These are phyloP conservation scores for Platalea minor DNA, from an alignment of 2,797 vertebrate genomes.

Conservation along the genomic window DNA sequence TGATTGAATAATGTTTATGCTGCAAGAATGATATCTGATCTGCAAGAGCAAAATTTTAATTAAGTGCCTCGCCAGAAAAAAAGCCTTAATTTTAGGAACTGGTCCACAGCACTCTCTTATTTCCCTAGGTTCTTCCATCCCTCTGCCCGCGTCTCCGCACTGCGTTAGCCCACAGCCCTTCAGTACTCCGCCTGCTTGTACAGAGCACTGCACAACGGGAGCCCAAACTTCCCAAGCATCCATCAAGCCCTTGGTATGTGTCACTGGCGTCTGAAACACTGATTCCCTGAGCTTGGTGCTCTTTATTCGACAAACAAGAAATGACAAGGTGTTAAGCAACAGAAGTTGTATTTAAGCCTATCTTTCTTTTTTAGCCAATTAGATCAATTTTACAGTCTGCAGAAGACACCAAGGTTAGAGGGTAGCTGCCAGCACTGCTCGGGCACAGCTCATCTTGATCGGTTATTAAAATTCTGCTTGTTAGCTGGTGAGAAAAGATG, in stretches of 20 bases:
- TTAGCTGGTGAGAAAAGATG: not conserved
- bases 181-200: not conserved
- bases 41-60: not conserved
- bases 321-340: slow-evolving; percentile 33
- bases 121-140: not conserved
- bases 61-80: not conserved
- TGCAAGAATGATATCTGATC: not conserved
- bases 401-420: slow-evolving; percentile 10
- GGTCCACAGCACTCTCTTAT: not conserved
- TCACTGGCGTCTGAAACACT: not conserved
- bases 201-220: not conserved
- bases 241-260: not conserved
- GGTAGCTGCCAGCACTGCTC: slow-evolving; percentile 7
- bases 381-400: slow-evolving; percentile 13
- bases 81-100: not conserved
- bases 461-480: slow-evolving; percentile 27
- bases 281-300: not conserved
- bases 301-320: not conserved
- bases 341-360: slow-evolving; percentile 1
- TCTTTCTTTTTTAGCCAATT: slow-evolving; percentile 22
- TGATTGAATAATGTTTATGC: not conserved
- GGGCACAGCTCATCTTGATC: not conserved
- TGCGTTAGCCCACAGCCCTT: not conserved
- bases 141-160: not conserved
- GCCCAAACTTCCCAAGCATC: not conserved